These are phyloP conservation scores for Notothenia coriiceps DNA, from an alignment of 2,113 vertebrate species.

Conservation along the genomic window DNA sequence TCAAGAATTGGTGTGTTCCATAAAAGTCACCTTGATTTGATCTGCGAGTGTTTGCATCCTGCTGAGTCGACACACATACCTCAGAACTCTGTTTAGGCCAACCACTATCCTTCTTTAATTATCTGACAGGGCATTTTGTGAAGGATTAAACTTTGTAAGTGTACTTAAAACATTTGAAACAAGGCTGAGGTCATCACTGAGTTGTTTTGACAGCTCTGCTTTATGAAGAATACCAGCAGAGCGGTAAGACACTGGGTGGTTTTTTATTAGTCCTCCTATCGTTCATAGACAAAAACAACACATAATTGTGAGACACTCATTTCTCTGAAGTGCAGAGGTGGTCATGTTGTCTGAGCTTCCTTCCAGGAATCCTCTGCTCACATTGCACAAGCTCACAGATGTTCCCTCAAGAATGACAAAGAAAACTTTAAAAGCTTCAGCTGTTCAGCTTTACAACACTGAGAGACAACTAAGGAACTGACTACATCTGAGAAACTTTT, in stretches of 20 bases:
- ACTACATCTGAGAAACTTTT: neutral
- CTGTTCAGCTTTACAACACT: constrained; percentile 39
- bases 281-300: constrained; percentile 44
- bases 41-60: constrained; percentile 26
- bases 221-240: constrained; percentile 44
- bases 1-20: neutral
- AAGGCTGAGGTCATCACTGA: constrained; percentile 23
- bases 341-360: constrained; percentile 51
- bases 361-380: constrained; percentile 37
- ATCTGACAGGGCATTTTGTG: neutral
- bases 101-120: neutral
- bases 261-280: constrained; percentile 57
- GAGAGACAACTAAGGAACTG: neutral
- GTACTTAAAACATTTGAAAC: constrained; percentile 32
- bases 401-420: constrained; percentile 20
- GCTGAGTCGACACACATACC: constrained; percentile 5
- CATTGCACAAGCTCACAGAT: neutral
- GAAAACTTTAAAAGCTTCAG: constrained; percentile 40
- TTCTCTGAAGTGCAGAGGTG: constrained; percentile 56
- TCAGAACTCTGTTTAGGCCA: constrained; percentile 18
- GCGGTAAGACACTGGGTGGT: constrained; percentile 39
- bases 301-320: constrained; percentile 44
- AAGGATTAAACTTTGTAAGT: constrained; percentile 9
- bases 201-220: constrained; percentile 29
- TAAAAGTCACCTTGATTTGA: constrained; percentile 25